Evolutionary conservation across 2,113 vertebrate genomes (phyloP), one percentile per base, ranked within the genome.

Genomic region (Notothenia rossii): DNA sequence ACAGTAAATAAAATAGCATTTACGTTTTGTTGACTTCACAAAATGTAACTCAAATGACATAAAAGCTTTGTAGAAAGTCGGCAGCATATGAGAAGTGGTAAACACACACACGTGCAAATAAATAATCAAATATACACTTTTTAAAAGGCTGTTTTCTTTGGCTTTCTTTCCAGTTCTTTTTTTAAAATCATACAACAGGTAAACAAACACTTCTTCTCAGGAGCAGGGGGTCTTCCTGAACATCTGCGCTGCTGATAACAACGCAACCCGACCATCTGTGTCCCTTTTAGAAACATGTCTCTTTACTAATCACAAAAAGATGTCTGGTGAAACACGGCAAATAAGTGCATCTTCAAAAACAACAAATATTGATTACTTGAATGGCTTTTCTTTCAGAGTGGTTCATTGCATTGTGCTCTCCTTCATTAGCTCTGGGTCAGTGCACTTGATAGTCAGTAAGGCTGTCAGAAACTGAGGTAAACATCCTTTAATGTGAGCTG

Each of bases 71-170:
- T 33, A 45, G 10, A 80, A 58, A 73, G 20, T 56, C 67, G 45
- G 61, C 82, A 80, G 60, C 68, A 69, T 68, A 7, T 14, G 56
- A 70, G 6, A 73, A 12, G 25, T 48, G 67, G 45, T 76, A 82
- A 80, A 86, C 67, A 65, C 15, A 54, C 12, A 61, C 20, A 46
- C 36, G 70, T 9, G 67, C 25, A 81, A 89, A 90, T 89, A 91
- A 89, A 92, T 89, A 86, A 76, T 83, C 66, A 82, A 80, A 70
- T 74, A 58, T 62, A 78, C 45, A 83, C 15, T 66, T 73, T 10
- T 7, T 22, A 22, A 66, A 15, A 80, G 55, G 20, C 33, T 1
- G 84, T 20, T 58, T 65, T 58, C 64, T 88, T 91, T 88, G 87
- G 88, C 75, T 86, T 81, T 62, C 48, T 61, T 14, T 81, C 70